A percentile compares a stretch with the other conserved stretches of the same genome.
Conservation (phyloP, 2,113 vertebrate species). For the Pan paniscus region DNA sequence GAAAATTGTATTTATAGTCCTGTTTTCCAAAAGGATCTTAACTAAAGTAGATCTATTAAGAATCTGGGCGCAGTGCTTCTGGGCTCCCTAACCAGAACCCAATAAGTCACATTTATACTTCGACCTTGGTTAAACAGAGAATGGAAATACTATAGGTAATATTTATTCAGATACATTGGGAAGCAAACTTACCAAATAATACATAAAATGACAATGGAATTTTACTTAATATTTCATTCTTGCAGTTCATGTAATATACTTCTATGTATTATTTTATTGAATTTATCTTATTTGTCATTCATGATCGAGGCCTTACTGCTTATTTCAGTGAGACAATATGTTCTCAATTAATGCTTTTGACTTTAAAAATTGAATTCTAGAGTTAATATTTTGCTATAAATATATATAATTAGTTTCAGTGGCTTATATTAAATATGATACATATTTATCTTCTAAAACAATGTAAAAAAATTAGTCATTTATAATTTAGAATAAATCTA, state of each 20-base stretch:
- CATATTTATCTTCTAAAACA: neutral
- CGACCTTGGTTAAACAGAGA: neutral
- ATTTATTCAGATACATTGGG: neutral
- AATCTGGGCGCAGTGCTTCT: fast-evolving
- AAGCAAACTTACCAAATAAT: neutral
- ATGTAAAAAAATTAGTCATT: neutral
- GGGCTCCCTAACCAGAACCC: neutral
- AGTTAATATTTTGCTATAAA: neutral
- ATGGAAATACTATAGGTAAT: neutral
- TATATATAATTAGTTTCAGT: neutral
- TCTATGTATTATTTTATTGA: neutral
- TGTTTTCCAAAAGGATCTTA: neutral
- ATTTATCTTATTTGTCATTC: neutral
- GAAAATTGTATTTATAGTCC: neutral
- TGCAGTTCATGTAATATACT: neutral
- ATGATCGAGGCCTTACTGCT: neutral
- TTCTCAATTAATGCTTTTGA: neutral
- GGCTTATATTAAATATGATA: neutral
- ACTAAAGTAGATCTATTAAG: neutral
- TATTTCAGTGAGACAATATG: neutral
- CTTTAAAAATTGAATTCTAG: neutral
- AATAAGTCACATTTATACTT: neutral
- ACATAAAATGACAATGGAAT: neutral
- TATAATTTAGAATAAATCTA: neutral
- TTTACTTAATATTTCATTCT: neutral